phyloP scores from a whole-genome alignment of 1,140 invertebrate genomes.

The Drosophila punjabiensis region DNA sequence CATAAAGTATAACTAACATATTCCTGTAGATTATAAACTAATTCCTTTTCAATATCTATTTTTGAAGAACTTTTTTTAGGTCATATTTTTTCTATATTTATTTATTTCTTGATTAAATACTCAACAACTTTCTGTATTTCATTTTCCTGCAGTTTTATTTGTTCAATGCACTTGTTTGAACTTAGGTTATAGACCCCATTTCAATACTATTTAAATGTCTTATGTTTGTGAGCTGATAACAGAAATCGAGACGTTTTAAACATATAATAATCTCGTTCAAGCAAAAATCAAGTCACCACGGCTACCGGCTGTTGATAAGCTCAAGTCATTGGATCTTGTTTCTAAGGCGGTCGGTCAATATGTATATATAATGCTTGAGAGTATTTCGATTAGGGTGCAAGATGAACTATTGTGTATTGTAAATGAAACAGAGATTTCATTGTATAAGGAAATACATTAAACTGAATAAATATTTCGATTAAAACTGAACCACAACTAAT shows the following conservation, averaged over 20 bases:
- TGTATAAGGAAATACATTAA: not conserved
- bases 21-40: not conserved
- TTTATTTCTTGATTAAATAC: not conserved
- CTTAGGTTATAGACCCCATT: conserved; percentile 48
- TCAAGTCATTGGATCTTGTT: conserved; percentile 32
- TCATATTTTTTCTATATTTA: not conserved
- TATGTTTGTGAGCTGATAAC: conserved; percentile 41
- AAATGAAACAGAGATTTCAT: not conserved
- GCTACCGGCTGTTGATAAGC: conserved; percentile 27
- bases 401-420: conserved; percentile 6
- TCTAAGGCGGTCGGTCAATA: conserved; percentile 29
- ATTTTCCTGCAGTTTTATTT: not conserved
- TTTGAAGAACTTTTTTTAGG: not conserved
- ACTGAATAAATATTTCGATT: not conserved
- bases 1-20: not conserved
- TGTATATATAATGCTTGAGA: not conserved
- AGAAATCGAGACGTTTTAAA: conserved; percentile 15
- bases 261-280: conserved; percentile 29
- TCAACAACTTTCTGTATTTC: no score
- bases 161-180: conserved; percentile 13
- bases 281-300: conserved; percentile 11
- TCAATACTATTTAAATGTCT: conserved; percentile 7
- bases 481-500: no score
- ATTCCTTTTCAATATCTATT: not conserved
- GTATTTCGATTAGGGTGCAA: conserved; percentile 2